A percentile compares a stretch with the other conserved stretches of the same genome.
phyloP scores from a whole-genome alignment of 2,113 vertebrate genomes.

The Solenodon paradoxus region DNA sequence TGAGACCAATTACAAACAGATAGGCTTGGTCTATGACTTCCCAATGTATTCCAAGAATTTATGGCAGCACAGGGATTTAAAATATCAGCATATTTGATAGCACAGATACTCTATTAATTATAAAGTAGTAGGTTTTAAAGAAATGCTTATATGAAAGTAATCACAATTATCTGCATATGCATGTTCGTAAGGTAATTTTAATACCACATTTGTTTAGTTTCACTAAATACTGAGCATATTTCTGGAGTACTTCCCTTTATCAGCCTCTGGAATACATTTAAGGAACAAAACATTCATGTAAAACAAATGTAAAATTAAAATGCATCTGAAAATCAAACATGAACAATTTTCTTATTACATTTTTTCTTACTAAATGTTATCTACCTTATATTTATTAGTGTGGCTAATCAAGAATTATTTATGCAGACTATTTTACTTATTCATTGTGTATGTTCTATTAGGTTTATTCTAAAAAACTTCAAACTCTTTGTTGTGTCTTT shows the following conservation, averaged over 20 bases:
- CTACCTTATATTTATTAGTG: not conserved
- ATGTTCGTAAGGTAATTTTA: slow-evolving; percentile 39
- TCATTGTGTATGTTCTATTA: not conserved
- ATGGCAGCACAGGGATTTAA: slow-evolving; percentile 17
- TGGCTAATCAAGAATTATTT: not conserved
- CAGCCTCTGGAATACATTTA: not conserved
- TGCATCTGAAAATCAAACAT: slow-evolving; percentile 12
- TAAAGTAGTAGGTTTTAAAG: not conserved
- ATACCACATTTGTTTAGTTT: slow-evolving; percentile 12
- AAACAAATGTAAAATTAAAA: slow-evolving; percentile 11
- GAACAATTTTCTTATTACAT: not conserved
- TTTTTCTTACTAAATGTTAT: not conserved
- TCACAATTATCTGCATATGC: not conserved
- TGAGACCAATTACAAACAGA: slow-evolving; percentile 64
- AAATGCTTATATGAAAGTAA: slow-evolving; percentile 24
- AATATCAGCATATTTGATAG: slow-evolving; percentile 31
- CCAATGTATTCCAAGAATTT: slow-evolving; percentile 30
- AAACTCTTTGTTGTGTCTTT: not conserved
- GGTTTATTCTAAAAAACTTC: not conserved
- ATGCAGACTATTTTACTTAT: not conserved
- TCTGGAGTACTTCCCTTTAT: not conserved
- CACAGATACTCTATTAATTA: slow-evolving; percentile 38
- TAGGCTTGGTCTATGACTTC: slow-evolving; percentile 20
- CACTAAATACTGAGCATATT: slow-evolving; percentile 6
- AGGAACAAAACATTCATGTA: not conserved